Base-by-base conservation (phyloP, 2,797 vertebrate species). In the Megaceryle alcyon region DNA sequence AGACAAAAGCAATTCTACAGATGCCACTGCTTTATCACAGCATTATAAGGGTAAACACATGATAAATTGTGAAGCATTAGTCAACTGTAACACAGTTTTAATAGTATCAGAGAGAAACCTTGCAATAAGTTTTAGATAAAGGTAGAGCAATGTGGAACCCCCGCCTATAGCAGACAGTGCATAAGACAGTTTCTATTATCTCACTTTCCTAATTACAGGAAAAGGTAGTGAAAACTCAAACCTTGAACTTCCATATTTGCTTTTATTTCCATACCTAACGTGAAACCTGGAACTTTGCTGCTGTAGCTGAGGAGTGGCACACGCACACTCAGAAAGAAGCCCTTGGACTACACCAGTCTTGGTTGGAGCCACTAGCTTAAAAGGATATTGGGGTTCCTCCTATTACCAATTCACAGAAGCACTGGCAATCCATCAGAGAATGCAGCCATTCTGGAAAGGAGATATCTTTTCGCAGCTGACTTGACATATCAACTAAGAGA, bases 121-220 rank as follows among this genome's bases (percentile, higher is more conserved):
- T 51, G 59, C 60, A 82, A 86, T 79, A 94, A 78, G 46, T 81
- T 90, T 81, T 77, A 84, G 41, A 56, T 92, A 81, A 83, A 92
- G 92, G 92, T 10, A 95, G 90, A 83, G 57, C 82, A 86, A 43
- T 0, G 66, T 53, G 82, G 82, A 94, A 86, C 28, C 64, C 59
- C 66, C 2, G 0, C 69, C 66, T 77, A 65, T 7, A 90, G 85
- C 56, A 94, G 65, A 46, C 61, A 59, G 35, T 39, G 46, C 25
- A 7, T 31, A 31, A 92, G 60, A 76, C 87, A 86, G 81, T 77
- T 90, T 73, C 85, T 90, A 82, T 94, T 82, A 86, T 88, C 88
- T 95, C 41, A 53, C 68, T 94, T 92, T 82, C 81, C 64, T 95
- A 93, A 95, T 93, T 92, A 94, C 73, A 92, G 86, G 88, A 95